These are phyloP conservation scores for Nestor notabilis DNA, from an alignment of 2,113 vertebrate genomes.

Conservation along the genomic window DNA sequence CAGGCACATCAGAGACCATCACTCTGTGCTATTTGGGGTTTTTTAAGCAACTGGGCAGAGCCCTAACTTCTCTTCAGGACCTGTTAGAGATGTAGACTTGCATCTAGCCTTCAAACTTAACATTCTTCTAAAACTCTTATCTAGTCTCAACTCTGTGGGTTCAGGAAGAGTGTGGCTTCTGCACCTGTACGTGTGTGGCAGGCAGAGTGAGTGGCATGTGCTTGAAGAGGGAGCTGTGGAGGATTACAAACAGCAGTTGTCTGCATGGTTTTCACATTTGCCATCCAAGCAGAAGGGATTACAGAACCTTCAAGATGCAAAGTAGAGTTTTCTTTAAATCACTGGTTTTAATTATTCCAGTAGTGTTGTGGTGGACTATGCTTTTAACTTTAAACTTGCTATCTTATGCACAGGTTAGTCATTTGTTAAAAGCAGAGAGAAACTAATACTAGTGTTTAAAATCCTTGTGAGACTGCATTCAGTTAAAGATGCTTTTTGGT, in stretches of 20 bases:
- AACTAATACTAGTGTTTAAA: background rate
- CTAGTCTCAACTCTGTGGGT: background rate
- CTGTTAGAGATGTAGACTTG: too few relatives aligned
- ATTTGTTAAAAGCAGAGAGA: background rate
- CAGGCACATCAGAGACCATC: rapidly evolving
- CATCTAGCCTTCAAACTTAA: background rate
- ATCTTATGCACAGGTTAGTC: background rate
- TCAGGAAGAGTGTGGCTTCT: background rate
- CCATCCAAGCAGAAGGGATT: background rate
- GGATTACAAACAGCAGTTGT: background rate
- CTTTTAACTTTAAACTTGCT: background rate
- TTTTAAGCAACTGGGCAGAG: background rate
- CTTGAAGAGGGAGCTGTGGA: background rate
- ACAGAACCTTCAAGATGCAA: background rate
- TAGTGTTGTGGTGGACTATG: background rate
- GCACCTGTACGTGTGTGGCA: background rate
- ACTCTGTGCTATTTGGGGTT: rapidly evolving
- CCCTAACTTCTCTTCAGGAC: background rate
- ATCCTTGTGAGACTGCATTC: background rate
- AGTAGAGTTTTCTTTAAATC: background rate
- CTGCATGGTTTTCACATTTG: background rate
- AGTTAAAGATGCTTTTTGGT: background rate
- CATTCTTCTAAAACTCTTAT: background rate
- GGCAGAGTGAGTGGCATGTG: background rate
- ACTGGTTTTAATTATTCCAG: background rate